phyloP scores from a whole-genome alignment of 2,888 invertebrate genomes.

The Caenorhabditis virilis region DNA sequence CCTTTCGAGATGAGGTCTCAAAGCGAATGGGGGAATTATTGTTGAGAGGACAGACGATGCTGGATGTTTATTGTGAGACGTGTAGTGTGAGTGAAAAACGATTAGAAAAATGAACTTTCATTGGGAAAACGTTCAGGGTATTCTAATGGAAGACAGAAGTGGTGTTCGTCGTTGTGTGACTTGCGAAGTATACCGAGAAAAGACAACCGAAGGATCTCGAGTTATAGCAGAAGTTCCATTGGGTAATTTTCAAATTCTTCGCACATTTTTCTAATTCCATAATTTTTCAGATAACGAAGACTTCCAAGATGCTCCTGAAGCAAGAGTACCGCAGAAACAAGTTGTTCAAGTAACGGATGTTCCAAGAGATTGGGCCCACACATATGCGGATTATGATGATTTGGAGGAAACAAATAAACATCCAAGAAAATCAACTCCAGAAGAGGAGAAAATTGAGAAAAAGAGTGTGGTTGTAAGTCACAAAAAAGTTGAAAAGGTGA shows the following conservation, averaged over 20 bases:
- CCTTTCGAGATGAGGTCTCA: conserved; percentile 39
- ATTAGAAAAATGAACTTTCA: conserved; percentile 4
- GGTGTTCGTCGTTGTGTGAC: conserved; percentile 34
- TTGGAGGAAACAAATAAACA: not conserved
- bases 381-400: conserved; percentile 6
- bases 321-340: not conserved
- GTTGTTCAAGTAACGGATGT: not conserved
- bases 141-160: conserved; percentile 48
- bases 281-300: conserved; percentile 25
- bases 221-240: conserved; percentile 19
- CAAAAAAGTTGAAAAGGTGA: too few relatives aligned
- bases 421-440: not conserved
- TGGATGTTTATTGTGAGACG: conserved; percentile 47
- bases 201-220: not conserved
- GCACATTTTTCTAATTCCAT: too few relatives aligned
- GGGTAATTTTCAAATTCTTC: too few relatives aligned
- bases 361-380: conserved; percentile 1
- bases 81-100: too few relatives aligned
- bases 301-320: conserved; percentile 17
- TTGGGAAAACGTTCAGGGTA: conserved; percentile 33
- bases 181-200: conserved; percentile 31
- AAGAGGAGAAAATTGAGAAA: not conserved
- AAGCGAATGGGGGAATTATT: conserved; percentile 52
- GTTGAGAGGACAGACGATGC: conserved; percentile 49
- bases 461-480: not conserved